Conservation (phyloP, 2,888 invertebrate species). For the Hirtodrosophila trivittata region DNA sequence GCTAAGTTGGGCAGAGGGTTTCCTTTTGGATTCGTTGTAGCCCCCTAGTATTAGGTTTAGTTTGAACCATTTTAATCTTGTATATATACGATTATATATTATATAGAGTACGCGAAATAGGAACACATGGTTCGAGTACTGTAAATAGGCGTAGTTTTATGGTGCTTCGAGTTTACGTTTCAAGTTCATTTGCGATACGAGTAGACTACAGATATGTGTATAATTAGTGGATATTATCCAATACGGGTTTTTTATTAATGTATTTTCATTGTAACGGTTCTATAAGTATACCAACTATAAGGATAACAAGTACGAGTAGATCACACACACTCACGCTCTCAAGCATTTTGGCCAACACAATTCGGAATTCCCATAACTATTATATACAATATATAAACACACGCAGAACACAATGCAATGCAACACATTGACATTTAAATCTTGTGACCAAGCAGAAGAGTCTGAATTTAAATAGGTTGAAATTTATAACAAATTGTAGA, state of each 20-base stretch:
- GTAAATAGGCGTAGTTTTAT: slow-evolving; percentile 45
- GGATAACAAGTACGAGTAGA: slow-evolving; percentile 19
- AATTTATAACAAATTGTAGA: slow-evolving; percentile 40
- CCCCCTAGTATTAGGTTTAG: slow-evolving; percentile 16
- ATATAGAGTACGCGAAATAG: slow-evolving; percentile 39
- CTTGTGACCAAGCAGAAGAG: slow-evolving; percentile 77
- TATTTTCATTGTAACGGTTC: slow-evolving; percentile 10
- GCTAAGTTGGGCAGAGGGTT: slow-evolving; percentile 81
- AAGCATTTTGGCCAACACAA: slow-evolving; percentile 21
- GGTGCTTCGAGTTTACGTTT: slow-evolving; percentile 51
- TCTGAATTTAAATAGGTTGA: slow-evolving; percentile 74
- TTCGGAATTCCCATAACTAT: slow-evolving; percentile 23
- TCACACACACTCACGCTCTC: slow-evolving; percentile 6
- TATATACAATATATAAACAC: too few species aligned
- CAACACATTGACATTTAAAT: slow-evolving; percentile 37
- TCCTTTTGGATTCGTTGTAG: too few species aligned
- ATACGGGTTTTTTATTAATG: slow-evolving; percentile 2
- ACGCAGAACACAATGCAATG: slow-evolving; percentile 12
- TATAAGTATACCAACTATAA: background rate
- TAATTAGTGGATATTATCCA: slow-evolving; percentile 12
- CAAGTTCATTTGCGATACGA: slow-evolving; percentile 23
- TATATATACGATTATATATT: slow-evolving; percentile 32
- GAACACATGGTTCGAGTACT: slow-evolving; percentile 33
- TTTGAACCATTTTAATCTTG: slow-evolving; percentile 23
- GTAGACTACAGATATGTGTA: background rate